A percentile compares a stretch with the other conserved stretches of the same genome.
phyloP scores from a whole-genome alignment of 2,797 vertebrate species.

The Phrynocephalus forsythii region DNA sequence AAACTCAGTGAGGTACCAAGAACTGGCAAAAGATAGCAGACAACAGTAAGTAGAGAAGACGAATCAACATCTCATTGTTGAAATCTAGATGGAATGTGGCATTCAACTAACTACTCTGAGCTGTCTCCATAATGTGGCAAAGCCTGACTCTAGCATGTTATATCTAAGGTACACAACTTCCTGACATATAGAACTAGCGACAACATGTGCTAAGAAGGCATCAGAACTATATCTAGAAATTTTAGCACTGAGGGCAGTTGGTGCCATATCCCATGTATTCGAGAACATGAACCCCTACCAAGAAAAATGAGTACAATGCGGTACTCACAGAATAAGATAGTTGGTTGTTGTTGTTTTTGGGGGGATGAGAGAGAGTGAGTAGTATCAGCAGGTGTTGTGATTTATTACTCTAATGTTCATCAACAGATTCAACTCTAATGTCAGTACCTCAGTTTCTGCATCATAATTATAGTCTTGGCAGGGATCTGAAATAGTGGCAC shows the following conservation, averaged over 20 bases:
- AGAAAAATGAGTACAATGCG: too few relatives aligned
- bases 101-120: background rate
- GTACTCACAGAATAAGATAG: too few relatives aligned
- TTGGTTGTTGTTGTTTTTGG: too few relatives aligned
- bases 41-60: slow-evolving; percentile 12
- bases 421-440: too few relatives aligned
- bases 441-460: background rate
- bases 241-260: too few relatives aligned
- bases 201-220: background rate
- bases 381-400: too few relatives aligned
- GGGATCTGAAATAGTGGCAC: background rate
- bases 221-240: too few relatives aligned
- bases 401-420: too few relatives aligned
- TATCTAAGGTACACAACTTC: background rate
- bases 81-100: background rate
- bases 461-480: background rate
- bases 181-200: background rate
- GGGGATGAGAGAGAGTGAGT: too few relatives aligned
- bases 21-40: slow-evolving; percentile 13
- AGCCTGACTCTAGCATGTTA: background rate
- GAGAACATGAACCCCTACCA: too few relatives aligned
- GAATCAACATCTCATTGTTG: background rate
- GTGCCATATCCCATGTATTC: too few relatives aligned
- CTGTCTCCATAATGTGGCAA: background rate
- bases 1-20: background rate